Base-by-base conservation (phyloP, 1,140 invertebrate species). In the Potamilus streckersoni region DNA sequence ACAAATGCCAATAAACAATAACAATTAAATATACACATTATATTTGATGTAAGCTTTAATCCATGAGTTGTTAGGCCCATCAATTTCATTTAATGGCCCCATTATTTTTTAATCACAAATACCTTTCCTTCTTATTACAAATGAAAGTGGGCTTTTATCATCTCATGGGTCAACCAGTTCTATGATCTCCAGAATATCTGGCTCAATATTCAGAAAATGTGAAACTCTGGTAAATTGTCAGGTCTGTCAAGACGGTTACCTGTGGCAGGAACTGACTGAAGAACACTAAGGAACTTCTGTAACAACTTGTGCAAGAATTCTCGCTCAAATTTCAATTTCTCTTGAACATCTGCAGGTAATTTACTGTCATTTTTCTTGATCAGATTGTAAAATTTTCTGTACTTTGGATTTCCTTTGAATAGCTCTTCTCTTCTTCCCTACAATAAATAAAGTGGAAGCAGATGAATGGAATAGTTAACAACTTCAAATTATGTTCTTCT, bases 321-420 rank as follows among this genome's bases (percentile, higher is more conserved):
- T 56, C 97, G 90, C 86, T 98, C 96, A 94, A 97, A 98, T 49
- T 94, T 93, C 2, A 96, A 85, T 81, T 94, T 93, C 23, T 95
- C 92, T 71, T 93, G 91, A 69, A 93, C 87, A 66, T 95, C 93
- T 38, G 93, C 93, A 70, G 92, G 91, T 67, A 93, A 82, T 82
- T 94, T 94, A 23, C 84, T 80, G 84, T 97, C 95, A 84, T 94
- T 95, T 87, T 96, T 97, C 83, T 96, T 93, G 74, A 98, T 93
- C 20, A 94, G 93, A 81, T 94, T 94, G 96, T 96, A 99, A 86
- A 95, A 96, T 89, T 98, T 98, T 77, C 92, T 93, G 93, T 97
- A 96, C 90, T 97, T 97, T 13, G 96, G 94, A 84, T 95, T 93
- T 67, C 93, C 92, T 84, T 94, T 94, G 83, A 99, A 95, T 86